These are phyloP conservation scores for Mercenaria mercenaria DNA, from an alignment of 1,140 invertebrate genomes.

Conservation along the genomic window DNA sequence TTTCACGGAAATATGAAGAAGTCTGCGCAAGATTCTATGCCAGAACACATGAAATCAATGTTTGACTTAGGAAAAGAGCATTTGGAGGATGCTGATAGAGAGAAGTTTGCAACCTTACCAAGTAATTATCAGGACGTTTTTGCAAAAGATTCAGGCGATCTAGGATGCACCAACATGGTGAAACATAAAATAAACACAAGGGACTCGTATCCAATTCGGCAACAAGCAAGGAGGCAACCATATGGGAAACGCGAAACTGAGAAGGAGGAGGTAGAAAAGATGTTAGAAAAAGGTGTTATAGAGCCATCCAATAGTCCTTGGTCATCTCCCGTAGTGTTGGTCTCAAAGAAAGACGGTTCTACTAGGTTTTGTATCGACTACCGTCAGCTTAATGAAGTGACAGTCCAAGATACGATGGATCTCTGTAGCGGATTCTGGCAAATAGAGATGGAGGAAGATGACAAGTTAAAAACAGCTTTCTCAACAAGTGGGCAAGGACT, in stretches of 20 bases:
- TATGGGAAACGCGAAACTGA: constrained; percentile 17
- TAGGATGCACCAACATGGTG: constrained; percentile 49
- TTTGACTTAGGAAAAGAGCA: background rate
- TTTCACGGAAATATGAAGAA: background rate
- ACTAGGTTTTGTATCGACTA: constrained; percentile 87
- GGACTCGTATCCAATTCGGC: constrained; percentile 40
- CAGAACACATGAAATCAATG: background rate
- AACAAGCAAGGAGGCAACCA: constrained; percentile 50
- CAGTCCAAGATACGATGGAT: constrained; percentile 40
- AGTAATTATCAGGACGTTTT: constrained; percentile 65
- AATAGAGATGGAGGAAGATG: constrained; percentile 10
- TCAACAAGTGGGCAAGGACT: constrained; percentile 20
- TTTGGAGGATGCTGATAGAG: background rate
- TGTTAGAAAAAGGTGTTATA: constrained; percentile 59
- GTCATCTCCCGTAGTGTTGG: constrained; percentile 66
- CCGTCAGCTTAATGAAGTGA: constrained; percentile 73
- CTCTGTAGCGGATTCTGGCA: constrained; percentile 24
- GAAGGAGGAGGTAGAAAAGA: constrained; percentile 52
- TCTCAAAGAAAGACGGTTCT: constrained; percentile 85
- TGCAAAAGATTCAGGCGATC: constrained; percentile 42
- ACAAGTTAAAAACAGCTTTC: constrained; percentile 42
- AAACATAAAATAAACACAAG: constrained; percentile 66
- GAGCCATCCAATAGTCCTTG: constrained; percentile 66
- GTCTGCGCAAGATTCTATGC: background rate
- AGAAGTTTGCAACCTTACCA: background rate